phyloP scores from a whole-genome alignment of 2,888 invertebrate species.

The Phoronis australis region DNA sequence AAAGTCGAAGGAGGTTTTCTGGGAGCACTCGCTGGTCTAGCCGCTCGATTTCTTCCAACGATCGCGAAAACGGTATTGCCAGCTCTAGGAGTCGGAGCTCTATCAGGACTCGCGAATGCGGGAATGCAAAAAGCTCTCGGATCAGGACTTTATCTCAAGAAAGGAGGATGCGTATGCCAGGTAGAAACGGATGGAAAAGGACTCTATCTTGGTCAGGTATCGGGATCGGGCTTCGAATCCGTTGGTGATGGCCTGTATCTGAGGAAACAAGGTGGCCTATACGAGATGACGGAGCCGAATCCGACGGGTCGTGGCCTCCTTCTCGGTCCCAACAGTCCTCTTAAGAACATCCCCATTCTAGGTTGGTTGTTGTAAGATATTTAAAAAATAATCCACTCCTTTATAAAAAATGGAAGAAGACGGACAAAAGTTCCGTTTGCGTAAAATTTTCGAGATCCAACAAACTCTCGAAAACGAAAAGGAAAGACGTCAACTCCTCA shows the following conservation, averaged over 20 bases:
- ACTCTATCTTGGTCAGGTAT: constrained; percentile 8
- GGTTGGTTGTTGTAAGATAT: constrained; percentile 3
- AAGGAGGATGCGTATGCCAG: constrained; percentile 13
- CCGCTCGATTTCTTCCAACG: constrained; percentile 7
- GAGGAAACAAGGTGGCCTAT: constrained; percentile 7
- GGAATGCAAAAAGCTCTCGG: constrained; percentile 9
- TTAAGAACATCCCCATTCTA: constrained; percentile 13
- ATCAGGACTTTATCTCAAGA: constrained; percentile 9
- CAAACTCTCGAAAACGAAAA: no score
- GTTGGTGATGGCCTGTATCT: constrained; percentile 14
- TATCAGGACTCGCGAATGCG: constrained; percentile 10
- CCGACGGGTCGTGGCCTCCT: constrained; percentile 8
- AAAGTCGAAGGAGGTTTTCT: constrained; percentile 12
- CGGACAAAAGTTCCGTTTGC: no score
- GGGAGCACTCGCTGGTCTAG: constrained; percentile 7
- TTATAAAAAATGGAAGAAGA: no score
- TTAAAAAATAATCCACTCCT: neutral
- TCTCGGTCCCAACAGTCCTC: constrained; percentile 7
- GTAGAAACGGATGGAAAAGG: constrained; percentile 16
- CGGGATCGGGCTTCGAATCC: constrained; percentile 8
- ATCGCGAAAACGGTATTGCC: constrained; percentile 9
- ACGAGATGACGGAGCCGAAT: no score
- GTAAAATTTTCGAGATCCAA: no score
- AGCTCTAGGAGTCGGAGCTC: constrained; percentile 10
- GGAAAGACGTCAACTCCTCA: no score